These are phyloP conservation scores for Drosophila repleta DNA, from an alignment of 1,140 invertebrate species.

Conservation along the genomic window DNA sequence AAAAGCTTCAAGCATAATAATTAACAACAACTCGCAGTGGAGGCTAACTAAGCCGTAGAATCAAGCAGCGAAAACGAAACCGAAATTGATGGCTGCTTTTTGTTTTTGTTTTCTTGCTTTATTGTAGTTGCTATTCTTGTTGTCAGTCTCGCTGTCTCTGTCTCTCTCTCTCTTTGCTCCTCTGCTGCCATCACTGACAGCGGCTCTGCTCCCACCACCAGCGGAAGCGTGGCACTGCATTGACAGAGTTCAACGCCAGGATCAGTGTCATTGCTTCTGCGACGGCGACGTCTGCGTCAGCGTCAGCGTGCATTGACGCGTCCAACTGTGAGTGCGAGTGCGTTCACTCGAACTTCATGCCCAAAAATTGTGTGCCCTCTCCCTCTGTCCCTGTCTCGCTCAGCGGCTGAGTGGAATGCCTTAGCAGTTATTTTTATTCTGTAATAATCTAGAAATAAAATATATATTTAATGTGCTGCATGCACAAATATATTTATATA, in stretches of 20 bases:
- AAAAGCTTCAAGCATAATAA: constrained; percentile 80
- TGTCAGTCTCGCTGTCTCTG: constrained; percentile 13
- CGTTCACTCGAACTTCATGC: constrained; percentile 48
- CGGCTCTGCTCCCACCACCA: constrained; percentile 19
- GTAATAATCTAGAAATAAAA: constrained; percentile 39
- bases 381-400: not conserved
- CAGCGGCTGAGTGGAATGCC: constrained; percentile 5
- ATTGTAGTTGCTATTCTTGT: constrained; percentile 11
- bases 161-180: not conserved
- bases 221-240: constrained; percentile 39
- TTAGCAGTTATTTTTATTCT: constrained; percentile 23
- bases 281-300: constrained; percentile 1
- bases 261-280: constrained; percentile 64
- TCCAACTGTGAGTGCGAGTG: constrained; percentile 28
- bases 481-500: constrained; percentile 1
- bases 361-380: constrained; percentile 14
- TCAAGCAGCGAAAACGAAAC: constrained; percentile 71
- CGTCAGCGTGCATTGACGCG: constrained; percentile 54
- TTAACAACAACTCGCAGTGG: constrained; percentile 64
- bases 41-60: constrained; percentile 67
- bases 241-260: constrained; percentile 64
- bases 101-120: not conserved
- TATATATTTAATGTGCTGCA: constrained; percentile 7
- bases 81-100: constrained; percentile 35
- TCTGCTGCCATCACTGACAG: constrained; percentile 15